These are phyloP conservation scores for Mayetiola destructor DNA, from an alignment of 2,888 invertebrate species.

Conservation along the genomic window DNA sequence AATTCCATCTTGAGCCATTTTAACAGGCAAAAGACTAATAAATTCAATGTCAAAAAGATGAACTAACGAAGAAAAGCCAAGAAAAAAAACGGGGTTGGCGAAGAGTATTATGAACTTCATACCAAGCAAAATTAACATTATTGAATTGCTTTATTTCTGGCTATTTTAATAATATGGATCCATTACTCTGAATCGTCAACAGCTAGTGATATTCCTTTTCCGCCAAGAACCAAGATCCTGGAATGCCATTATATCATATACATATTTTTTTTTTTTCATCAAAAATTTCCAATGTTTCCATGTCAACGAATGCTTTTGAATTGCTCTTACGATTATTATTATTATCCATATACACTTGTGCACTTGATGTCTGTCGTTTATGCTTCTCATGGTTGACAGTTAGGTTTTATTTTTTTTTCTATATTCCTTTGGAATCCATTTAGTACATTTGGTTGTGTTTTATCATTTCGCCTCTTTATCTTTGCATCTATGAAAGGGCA, in stretches of 20 bases:
- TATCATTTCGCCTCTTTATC: no score
- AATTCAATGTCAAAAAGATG: neutral
- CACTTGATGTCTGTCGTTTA: constrained; percentile 9
- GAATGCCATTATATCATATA: neutral
- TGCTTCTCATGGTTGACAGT: neutral
- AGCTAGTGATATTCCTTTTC: no score
- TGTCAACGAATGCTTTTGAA: neutral
- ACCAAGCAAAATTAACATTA: no score
- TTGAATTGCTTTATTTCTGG: no score
- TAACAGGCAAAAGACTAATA: neutral
- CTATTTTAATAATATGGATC: no score
- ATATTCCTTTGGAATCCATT: no score
- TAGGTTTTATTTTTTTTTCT: no score
- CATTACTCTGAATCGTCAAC: no score
- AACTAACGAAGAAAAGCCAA: neutral
- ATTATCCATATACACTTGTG: constrained; percentile 10
- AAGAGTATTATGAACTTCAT: no score
- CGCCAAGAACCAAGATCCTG: neutral
- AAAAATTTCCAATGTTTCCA: neutral
- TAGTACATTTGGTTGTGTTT: no score
- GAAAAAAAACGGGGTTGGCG: neutral
- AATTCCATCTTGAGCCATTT: neutral
- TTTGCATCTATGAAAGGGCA: no score
- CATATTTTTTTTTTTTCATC: neutral
- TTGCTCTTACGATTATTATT: constrained; percentile 8